Evolutionary conservation across 30 jellyfish, hydroid and myxozoan genomes (phyloP).

Genomic region (Chironex yamaguchii): DNA sequence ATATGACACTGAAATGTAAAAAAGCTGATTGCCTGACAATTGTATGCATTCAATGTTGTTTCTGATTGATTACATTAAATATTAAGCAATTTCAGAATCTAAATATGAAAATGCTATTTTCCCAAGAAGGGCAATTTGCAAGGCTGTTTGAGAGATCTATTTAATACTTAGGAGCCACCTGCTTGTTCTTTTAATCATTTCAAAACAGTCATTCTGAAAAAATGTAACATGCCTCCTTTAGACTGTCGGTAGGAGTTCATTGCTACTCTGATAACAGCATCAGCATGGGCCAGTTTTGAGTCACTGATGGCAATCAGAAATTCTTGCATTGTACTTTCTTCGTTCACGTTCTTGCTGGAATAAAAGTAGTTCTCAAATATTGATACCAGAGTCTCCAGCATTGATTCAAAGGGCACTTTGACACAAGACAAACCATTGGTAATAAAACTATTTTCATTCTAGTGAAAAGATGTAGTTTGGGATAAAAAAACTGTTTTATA

Average conservation of each 20-base stretch:
- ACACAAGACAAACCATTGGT: no score
- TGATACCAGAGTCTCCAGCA: no score
- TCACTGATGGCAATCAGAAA: conserved; percentile 34
- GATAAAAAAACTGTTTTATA: not conserved
- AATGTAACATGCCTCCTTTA: conserved; percentile 2
- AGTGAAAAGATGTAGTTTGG: conserved; percentile 24
- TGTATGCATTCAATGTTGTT: conserved; percentile 2
- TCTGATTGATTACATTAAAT: not conserved
- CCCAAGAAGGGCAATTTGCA: conserved; percentile 16
- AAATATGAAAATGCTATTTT: not conserved
- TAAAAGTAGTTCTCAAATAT: no score
- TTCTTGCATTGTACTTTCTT: no score
- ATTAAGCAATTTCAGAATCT: conserved; percentile 14
- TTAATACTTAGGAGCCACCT: conserved; percentile 21
- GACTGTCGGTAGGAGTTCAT: conserved; percentile 26
- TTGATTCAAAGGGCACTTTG: no score
- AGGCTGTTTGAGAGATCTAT: conserved; percentile 5
- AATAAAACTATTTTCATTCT: no score
- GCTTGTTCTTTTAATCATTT: conserved; percentile 13
- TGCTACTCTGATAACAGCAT: conserved; percentile 31
- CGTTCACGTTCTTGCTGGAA: no score
- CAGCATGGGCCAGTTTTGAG: conserved; percentile 39
- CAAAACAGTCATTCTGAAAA: conserved; percentile 25
- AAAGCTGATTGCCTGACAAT: not conserved
- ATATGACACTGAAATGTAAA: not conserved